Evolutionary conservation across 2,888 invertebrate species (phyloP).

Genomic region (Periphyllus acericola): DNA sequence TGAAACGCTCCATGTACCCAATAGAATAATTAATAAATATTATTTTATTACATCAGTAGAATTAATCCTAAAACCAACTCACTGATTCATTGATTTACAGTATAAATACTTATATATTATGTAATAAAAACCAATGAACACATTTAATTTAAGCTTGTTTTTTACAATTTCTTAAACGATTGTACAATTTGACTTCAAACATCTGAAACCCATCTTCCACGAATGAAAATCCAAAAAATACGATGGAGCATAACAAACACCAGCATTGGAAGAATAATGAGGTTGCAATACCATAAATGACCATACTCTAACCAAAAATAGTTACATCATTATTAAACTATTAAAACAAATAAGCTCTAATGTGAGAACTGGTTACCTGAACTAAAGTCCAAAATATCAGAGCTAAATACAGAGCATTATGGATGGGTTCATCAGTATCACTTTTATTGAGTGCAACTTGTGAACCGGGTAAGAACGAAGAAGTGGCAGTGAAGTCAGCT

Average conservation of each 20-base stretch:
- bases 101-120: background rate
- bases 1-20: background rate
- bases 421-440: constrained; percentile 65
- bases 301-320: constrained; percentile 67
- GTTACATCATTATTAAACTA: background rate
- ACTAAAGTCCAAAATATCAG: constrained; percentile 76
- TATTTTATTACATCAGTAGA: background rate
- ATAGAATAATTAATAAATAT: no score
- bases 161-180: constrained; percentile 8
- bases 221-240: constrained; percentile 71
- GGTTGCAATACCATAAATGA: constrained; percentile 67
- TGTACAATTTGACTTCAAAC: constrained; percentile 68
- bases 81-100: background rate
- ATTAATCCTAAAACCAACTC: background rate
- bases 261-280: constrained; percentile 70
- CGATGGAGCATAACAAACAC: constrained; percentile 71
- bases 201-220: constrained; percentile 74
- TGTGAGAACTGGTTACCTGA: constrained; percentile 64
- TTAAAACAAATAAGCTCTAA: background rate
- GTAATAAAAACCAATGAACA: constrained; percentile 14
- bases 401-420: constrained; percentile 70
- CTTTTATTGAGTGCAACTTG: background rate
- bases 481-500: constrained; percentile 72
- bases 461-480: constrained; percentile 67
- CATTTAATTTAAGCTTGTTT: background rate